phyloP scores from a whole-genome alignment of 2,888 invertebrate genomes.

The Lucinisca nassula region DNA sequence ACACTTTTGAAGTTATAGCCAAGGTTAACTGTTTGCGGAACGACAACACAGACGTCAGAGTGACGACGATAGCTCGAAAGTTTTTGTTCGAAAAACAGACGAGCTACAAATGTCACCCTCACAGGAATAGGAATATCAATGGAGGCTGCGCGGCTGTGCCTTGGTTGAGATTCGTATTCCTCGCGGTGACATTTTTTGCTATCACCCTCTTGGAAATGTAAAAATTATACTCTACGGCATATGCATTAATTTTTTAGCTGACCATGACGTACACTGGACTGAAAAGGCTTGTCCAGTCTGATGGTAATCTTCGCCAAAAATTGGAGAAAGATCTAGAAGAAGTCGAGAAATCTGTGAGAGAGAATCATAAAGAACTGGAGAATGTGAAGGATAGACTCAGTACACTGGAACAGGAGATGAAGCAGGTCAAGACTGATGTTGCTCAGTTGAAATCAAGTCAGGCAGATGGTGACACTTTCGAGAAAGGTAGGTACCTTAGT shows the following conservation, averaged over 20 bases:
- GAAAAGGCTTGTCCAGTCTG: neutral
- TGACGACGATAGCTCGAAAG: too few relatives aligned
- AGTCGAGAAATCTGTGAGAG: neutral
- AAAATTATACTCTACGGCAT: too few relatives aligned
- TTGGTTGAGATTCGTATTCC: too few relatives aligned
- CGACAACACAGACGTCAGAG: too few relatives aligned
- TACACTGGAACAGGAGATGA: neutral
- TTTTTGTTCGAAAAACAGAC: too few relatives aligned
- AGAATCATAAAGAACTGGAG: neutral
- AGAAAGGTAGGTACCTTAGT: neutral
- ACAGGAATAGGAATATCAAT: too few relatives aligned
- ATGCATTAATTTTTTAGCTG: neutral
- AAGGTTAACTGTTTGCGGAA: too few relatives aligned
- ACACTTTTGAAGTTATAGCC: too few relatives aligned
- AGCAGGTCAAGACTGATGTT: neutral
- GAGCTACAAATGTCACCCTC: too few relatives aligned
- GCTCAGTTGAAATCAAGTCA: neutral
- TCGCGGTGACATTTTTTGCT: too few relatives aligned
- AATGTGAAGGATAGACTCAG: neutral
- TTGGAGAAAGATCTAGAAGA: neutral
- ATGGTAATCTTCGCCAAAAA: neutral
- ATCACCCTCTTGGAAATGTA: too few relatives aligned
- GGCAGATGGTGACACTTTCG: neutral
- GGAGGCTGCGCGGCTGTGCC: too few relatives aligned
- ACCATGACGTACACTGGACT: neutral